Evolutionary conservation across 2,797 vertebrate genomes (phyloP).

Genomic region (Premnoplex brunnescens): DNA sequence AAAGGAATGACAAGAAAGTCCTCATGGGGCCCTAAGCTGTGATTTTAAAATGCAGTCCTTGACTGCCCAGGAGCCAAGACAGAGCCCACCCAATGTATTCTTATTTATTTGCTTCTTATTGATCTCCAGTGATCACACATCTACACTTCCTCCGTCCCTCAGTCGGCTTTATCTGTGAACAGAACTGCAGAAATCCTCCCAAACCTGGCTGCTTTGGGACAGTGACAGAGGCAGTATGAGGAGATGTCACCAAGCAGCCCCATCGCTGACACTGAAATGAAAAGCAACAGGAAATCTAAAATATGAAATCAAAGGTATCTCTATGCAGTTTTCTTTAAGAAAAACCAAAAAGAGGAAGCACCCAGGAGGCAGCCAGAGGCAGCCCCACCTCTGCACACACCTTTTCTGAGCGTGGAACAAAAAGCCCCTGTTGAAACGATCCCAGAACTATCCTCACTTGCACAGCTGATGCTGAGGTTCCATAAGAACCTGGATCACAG

Average conservation of each 20-base stretch:
- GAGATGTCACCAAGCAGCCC: neutral
- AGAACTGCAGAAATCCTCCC: neutral
- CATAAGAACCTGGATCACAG: neutral
- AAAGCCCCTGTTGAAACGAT: neutral
- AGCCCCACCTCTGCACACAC: neutral
- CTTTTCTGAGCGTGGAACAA: neutral
- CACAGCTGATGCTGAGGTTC: neutral
- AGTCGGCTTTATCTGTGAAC: neutral
- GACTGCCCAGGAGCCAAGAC: neutral
- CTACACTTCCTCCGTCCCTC: neutral
- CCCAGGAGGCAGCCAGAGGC: neutral
- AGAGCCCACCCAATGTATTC: neutral
- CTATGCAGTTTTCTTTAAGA: neutral
- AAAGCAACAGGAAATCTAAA: neutral
- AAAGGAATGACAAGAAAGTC: neutral
- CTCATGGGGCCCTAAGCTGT: neutral
- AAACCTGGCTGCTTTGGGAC: neutral
- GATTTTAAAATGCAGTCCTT: neutral
- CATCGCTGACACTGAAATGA: neutral
- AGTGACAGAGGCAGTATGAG: fast-evolving
- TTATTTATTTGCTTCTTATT: neutral
- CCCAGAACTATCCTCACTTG: neutral
- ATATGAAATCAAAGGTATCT: neutral
- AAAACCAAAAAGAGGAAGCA: neutral
- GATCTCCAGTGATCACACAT: neutral